phyloP scores from a whole-genome alignment of 2,797 vertebrate genomes.

The Sebastes vulpes region DNA sequence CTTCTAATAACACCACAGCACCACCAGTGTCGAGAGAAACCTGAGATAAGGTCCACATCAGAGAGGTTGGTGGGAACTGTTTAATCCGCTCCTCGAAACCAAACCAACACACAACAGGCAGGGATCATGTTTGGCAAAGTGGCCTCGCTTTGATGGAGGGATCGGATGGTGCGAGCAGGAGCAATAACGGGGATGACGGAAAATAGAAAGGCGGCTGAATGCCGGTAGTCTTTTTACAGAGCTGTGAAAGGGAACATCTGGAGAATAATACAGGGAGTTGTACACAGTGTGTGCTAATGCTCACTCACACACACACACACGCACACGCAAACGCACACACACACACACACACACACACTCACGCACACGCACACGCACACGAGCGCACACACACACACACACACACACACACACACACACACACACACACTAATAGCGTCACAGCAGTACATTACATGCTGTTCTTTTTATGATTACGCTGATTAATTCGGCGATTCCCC shows the following conservation, averaged over 20 bases:
- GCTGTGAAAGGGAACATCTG: slow-evolving; percentile 71
- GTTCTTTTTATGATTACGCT: not conserved
- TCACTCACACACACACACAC: slow-evolving; percentile 7
- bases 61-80: slow-evolving; percentile 81
- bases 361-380: not conserved
- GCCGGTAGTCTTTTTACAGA: slow-evolving; percentile 48
- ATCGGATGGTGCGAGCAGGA: slow-evolving; percentile 74
- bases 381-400: not conserved
- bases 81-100: slow-evolving; percentile 81
- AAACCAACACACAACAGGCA: slow-evolving; percentile 79
- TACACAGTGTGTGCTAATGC: slow-evolving; percentile 11
- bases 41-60: slow-evolving; percentile 83
- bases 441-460: not conserved
- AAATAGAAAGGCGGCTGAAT: slow-evolving; percentile 47
- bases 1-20: slow-evolving; percentile 79
- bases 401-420: not conserved
- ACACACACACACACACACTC: not conserved
- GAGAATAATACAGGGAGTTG: slow-evolving; percentile 59
- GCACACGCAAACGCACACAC: not conserved
- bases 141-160: slow-evolving; percentile 76
- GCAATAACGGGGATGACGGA: slow-evolving; percentile 41
- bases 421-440: not conserved
- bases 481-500: slow-evolving; percentile 1
- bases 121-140: slow-evolving; percentile 84
- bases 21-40: slow-evolving; percentile 78